These are phyloP conservation scores for Calidris pugnax DNA, from an alignment of 2,113 vertebrate species.

Conservation along the genomic window DNA sequence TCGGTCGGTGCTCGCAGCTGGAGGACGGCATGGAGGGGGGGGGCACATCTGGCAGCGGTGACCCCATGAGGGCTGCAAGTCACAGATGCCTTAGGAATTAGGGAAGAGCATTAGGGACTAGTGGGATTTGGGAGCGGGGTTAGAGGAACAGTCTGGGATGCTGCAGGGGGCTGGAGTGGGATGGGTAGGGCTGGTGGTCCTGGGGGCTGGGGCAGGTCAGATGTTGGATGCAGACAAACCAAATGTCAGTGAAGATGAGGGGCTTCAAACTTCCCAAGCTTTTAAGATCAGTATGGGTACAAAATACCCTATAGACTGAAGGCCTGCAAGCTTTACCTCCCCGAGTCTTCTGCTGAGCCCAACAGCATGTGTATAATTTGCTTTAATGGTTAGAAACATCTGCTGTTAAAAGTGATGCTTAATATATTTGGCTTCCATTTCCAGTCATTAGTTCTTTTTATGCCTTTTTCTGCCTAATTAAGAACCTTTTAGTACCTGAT, in stretches of 20 bases:
- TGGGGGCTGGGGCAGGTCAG: background rate
- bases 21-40: background rate
- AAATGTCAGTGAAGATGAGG: background rate
- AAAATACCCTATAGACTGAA: background rate
- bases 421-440: slow-evolving; percentile 64
- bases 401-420: slow-evolving; percentile 68
- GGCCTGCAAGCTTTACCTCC: background rate
- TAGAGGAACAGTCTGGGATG: background rate
- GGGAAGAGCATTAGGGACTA: background rate
- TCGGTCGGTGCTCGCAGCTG: fast-evolving
- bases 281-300: background rate
- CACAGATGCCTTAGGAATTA: background rate
- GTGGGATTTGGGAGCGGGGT: background rate
- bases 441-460: slow-evolving; percentile 64
- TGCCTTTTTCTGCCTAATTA: slow-evolving; percentile 66
- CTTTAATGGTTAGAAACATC: slow-evolving; percentile 63
- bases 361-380: slow-evolving; percentile 47
- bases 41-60: background rate
- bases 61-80: fast-evolving
- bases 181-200: background rate
- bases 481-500: slow-evolving; percentile 67
- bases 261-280: background rate
- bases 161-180: background rate
- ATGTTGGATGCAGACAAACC: background rate
- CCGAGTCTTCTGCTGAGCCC: slow-evolving; percentile 31